phyloP scores from a whole-genome alignment of 2,888 invertebrate species.

The Lypha dubia region DNA sequence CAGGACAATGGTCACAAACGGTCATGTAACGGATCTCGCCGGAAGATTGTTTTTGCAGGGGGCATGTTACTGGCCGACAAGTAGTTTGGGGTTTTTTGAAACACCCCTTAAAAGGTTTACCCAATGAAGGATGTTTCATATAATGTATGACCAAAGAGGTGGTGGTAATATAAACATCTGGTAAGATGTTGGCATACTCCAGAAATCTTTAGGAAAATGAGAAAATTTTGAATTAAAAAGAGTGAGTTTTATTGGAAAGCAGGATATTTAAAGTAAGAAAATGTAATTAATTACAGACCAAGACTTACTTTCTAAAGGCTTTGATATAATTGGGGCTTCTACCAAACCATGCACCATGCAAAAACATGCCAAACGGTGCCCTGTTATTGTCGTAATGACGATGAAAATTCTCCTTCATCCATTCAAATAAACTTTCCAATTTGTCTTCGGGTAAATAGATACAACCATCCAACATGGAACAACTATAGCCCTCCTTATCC shows the following conservation, averaged over 20 bases:
- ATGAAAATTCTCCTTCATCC: slow-evolving; percentile 87
- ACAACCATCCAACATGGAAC: slow-evolving; percentile 86
- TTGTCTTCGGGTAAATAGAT: slow-evolving; percentile 83
- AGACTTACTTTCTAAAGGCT: slow-evolving; percentile 84
- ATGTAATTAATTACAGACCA: neutral
- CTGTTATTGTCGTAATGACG: slow-evolving; percentile 86
- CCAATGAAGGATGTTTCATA: slow-evolving; percentile 78
- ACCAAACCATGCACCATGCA: slow-evolving; percentile 87
- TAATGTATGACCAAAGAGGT: slow-evolving; percentile 79
- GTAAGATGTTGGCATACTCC: slow-evolving; percentile 84
- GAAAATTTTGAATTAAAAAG: neutral
- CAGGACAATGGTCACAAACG: slow-evolving; percentile 84
- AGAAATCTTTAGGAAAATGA: slow-evolving; percentile 84
- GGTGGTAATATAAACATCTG: slow-evolving; percentile 86
- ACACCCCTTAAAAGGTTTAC: slow-evolving; percentile 79
- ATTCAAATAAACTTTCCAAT: slow-evolving; percentile 84
- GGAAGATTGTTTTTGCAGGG: slow-evolving; percentile 77
- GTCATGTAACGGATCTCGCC: slow-evolving; percentile 84
- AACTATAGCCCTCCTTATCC: slow-evolving; percentile 83
- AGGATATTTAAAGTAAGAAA: neutral
- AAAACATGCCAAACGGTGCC: slow-evolving; percentile 88
- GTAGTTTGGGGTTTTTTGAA: slow-evolving; percentile 75
- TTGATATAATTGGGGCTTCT: slow-evolving; percentile 83
- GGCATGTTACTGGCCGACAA: slow-evolving; percentile 79
- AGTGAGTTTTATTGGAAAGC: too few species aligned